These are phyloP conservation scores for Halichoerus grypus DNA, from an alignment of 2,113 vertebrate genomes.

Conservation along the genomic window DNA sequence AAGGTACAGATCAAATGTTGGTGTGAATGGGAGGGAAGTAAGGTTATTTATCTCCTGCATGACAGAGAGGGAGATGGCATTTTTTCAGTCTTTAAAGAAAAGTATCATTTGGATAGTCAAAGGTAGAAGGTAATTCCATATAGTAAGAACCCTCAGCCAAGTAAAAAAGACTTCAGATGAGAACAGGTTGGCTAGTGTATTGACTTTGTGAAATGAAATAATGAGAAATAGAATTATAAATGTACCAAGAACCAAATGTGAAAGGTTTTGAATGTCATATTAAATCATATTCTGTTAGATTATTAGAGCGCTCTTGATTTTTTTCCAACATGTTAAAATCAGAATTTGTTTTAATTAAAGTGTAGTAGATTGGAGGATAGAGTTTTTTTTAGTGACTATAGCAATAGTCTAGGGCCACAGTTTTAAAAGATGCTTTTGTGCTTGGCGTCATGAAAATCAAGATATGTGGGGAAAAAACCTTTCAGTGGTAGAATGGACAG, in stretches of 20 bases:
- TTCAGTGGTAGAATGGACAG: not conserved
- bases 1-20: not conserved
- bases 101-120: not conserved
- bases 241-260: not conserved
- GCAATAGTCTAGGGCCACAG: not conserved
- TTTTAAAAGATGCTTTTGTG: conserved; percentile 20
- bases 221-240: not conserved
- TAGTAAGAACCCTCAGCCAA: not conserved
- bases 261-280: not conserved
- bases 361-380: not conserved
- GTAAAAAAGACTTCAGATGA: not conserved
- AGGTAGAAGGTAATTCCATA: not conserved
- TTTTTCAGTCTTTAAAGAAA: not conserved
- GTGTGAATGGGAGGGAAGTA: not conserved
- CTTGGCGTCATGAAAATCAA: not conserved
- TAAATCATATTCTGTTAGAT: not conserved
- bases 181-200: not conserved
- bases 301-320: not conserved
- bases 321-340: not conserved
- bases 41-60: not conserved
- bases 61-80: not conserved
- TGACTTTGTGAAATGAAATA: not conserved
- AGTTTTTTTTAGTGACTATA: not conserved
- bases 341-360: not conserved
- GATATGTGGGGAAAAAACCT: not conserved